Conservation (phyloP, 2,797 vertebrate species). For the Galagoides demidoff region DNA sequence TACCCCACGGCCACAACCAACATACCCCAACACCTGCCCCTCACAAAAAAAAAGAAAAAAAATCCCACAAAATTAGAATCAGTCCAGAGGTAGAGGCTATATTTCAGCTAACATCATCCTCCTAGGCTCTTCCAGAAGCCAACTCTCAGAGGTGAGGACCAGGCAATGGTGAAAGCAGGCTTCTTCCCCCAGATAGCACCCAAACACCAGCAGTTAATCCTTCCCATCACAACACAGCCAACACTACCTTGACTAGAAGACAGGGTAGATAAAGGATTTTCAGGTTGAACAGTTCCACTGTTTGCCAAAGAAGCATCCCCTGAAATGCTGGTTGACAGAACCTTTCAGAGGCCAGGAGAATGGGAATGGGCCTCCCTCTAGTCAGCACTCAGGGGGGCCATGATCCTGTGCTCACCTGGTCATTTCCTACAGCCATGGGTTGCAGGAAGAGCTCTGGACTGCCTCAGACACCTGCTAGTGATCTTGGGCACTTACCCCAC, state of each 20-base stretch:
- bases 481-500: neutral
- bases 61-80: neutral
- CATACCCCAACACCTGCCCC: neutral
- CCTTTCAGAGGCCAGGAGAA: neutral
- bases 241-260: neutral
- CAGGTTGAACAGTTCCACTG: neutral
- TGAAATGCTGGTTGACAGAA: neutral
- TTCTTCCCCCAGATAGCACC: neutral
- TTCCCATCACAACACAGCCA: neutral
- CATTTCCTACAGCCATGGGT: neutral
- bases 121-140: neutral
- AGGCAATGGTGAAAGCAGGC: neutral
- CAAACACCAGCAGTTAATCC: neutral
- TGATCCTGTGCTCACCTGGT: no score
- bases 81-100: neutral
- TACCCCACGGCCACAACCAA: neutral
- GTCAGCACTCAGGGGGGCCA: neutral
- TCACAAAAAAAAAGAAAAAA: neutral
- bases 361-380: no score
- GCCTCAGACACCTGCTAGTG: neutral
- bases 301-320: neutral
- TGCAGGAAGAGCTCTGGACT: neutral
- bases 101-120: conserved; percentile 19
- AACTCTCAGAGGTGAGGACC: neutral
- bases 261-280: neutral